These are phyloP conservation scores for Chaetogeoica ovagalla DNA, from an alignment of 2,888 invertebrate genomes.

Conservation along the genomic window DNA sequence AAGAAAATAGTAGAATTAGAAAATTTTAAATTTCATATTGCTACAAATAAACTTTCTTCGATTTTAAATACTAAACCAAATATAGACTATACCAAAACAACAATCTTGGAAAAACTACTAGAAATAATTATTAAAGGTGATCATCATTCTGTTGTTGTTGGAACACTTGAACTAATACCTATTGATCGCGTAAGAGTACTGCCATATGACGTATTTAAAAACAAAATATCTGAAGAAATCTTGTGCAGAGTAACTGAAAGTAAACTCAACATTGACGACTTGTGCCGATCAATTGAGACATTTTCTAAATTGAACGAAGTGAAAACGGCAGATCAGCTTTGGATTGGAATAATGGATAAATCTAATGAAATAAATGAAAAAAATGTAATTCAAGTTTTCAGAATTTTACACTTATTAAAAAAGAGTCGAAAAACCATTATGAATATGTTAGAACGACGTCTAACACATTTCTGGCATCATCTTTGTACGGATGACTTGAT, in stretches of 20 bases:
- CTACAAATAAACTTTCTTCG: constrained; percentile 43
- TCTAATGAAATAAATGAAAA: constrained; percentile 65
- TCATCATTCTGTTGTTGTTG: constrained; percentile 60
- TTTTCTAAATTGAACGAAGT: constrained; percentile 63
- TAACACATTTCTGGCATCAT: constrained; percentile 65
- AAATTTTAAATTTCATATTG: constrained; percentile 52
- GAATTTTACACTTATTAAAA: constrained; percentile 65
- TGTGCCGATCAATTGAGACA: constrained; percentile 66
- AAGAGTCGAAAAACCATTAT: constrained; percentile 66
- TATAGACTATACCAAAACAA: constrained; percentile 59
- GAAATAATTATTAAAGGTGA: constrained; percentile 61
- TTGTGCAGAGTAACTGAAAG: constrained; percentile 67
- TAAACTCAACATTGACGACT: constrained; percentile 64
- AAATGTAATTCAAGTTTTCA: constrained; percentile 66
- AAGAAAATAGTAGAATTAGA: constrained; percentile 62
- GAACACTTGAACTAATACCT: constrained; percentile 60
- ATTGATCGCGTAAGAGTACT: constrained; percentile 57
- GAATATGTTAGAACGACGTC: constrained; percentile 65
- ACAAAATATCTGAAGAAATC: constrained; percentile 67
- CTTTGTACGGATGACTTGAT: constrained; percentile 59
- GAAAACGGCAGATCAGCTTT: constrained; percentile 67
- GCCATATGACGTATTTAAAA: constrained; percentile 58
- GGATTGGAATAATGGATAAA: constrained; percentile 68
- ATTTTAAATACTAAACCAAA: constrained; percentile 57
- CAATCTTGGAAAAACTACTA: constrained; percentile 62